A percentile compares a stretch with the other conserved stretches of the same genome.
phyloP scores from a whole-genome alignment of 2,888 invertebrate genomes.

The Yponomeuta cagnagella region DNA sequence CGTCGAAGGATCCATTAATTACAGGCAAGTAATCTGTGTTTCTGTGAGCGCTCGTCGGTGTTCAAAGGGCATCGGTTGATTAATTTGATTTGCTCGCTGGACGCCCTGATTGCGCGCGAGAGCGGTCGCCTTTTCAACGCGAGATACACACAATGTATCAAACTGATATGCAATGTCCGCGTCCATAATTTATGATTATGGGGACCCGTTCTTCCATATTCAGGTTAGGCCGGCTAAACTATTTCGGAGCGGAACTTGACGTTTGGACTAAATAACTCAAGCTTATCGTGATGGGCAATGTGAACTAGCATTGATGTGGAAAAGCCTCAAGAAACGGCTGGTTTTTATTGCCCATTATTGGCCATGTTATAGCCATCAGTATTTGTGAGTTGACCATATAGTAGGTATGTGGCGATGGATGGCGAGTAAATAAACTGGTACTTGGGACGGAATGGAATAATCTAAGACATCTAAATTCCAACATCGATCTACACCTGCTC shows the following conservation, averaged over 20 bases:
- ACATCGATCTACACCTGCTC: conserved; percentile 16
- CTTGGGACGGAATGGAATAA: neutral
- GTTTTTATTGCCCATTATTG: neutral
- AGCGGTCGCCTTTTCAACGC: conserved; percentile 18
- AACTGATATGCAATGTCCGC: neutral
- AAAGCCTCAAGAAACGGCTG: neutral
- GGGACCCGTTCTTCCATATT: neutral
- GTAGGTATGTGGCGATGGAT: neutral
- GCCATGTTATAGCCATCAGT: neutral
- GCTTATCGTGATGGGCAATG: neutral
- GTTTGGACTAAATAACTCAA: neutral
- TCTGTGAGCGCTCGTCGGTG: conserved; percentile 44
- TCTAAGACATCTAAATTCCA: conserved; percentile 6
- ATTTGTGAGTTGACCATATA: neutral
- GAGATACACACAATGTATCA: neutral
- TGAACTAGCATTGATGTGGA: neutral
- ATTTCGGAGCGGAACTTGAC: neutral
- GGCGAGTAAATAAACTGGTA: conserved; percentile 5
- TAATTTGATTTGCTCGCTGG: conserved; percentile 61
- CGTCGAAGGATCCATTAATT: conserved; percentile 10
- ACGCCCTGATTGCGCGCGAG: conserved; percentile 53
- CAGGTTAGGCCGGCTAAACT: neutral
- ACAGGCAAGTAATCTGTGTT: conserved; percentile 25
- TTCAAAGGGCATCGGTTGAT: conserved; percentile 59
- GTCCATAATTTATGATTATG: neutral